Percentiles rank a stretch among this genome's conserved stretches.
phyloP scores from a whole-genome alignment of 2,113 vertebrate species.

The Oceanites oceanicus region DNA sequence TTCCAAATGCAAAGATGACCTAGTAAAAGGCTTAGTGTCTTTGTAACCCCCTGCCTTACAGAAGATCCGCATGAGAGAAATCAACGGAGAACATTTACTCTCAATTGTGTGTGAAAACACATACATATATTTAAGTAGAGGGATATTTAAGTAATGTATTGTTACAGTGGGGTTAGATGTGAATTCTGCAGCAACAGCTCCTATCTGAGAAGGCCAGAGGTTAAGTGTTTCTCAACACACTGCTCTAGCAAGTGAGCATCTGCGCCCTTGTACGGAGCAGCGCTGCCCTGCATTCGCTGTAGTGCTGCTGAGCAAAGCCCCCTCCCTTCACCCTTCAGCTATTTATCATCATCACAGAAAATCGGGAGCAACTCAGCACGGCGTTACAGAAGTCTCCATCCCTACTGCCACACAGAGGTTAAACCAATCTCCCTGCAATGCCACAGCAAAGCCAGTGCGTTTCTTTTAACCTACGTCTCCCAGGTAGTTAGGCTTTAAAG shows the following conservation, averaged over 20 bases:
- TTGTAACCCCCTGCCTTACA: background rate
- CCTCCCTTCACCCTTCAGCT: background rate
- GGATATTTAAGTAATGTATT: background rate
- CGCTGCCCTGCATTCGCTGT: background rate
- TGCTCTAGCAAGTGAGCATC: background rate
- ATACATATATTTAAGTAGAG: background rate
- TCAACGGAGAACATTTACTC: background rate
- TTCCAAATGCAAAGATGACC: background rate
- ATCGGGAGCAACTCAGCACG: background rate
- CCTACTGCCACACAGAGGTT: background rate
- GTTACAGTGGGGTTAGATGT: background rate
- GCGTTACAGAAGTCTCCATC: background rate
- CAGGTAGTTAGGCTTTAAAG: background rate
- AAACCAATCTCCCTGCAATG: background rate
- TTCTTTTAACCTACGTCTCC: background rate
- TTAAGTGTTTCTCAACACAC: background rate
- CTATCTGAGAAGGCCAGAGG: background rate
- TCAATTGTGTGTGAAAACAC: background rate
- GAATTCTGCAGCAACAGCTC: background rate
- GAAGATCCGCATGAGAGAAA: background rate
- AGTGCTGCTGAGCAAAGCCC: background rate
- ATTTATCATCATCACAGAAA: background rate
- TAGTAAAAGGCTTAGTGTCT: background rate
- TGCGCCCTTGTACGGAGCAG: background rate
- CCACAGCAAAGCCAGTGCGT: background rate